These are phyloP conservation scores for Amphiprion ocellaris DNA, from an alignment of 2,113 vertebrate species.

Conservation along the genomic window DNA sequence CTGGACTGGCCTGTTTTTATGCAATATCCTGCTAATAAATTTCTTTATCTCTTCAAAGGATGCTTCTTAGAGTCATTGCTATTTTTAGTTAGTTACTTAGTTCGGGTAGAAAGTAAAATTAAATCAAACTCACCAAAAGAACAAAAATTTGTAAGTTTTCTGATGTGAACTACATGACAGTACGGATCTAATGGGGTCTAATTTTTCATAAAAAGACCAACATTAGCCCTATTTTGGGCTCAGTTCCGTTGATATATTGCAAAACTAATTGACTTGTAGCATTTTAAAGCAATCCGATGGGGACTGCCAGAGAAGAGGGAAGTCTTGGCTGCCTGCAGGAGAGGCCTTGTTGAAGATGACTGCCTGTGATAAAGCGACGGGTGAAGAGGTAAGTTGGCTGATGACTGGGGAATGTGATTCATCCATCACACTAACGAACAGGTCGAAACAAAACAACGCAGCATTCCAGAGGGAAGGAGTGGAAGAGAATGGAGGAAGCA, in stretches of 20 bases:
- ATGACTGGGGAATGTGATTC: constrained; percentile 26
- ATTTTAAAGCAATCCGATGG: constrained; percentile 1
- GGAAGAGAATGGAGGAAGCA: constrained; percentile 11
- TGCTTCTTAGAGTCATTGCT: no score
- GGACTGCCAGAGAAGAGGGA: constrained; percentile 7
- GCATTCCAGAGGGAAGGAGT: constrained; percentile 43
- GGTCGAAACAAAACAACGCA: constrained; percentile 55
- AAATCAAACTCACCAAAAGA: no score
- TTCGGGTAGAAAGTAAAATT: no score
- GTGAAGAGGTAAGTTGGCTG: constrained; percentile 21
- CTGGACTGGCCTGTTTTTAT: no score
- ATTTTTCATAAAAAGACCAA: no score
- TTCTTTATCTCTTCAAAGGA: no score
- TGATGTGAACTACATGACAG: no score
- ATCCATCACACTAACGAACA: constrained; percentile 68
- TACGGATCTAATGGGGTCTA: no score
- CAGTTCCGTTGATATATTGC: neutral
- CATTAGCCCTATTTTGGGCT: neutral
- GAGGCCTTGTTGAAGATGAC: constrained; percentile 19
- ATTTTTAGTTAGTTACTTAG: no score
- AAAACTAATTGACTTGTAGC: constrained; percentile 5
- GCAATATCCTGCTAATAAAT: no score
- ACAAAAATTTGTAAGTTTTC: no score
- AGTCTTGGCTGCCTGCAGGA: constrained; percentile 11
- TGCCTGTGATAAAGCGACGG: constrained; percentile 12